phyloP scores from a whole-genome alignment of 1,140 invertebrate genomes.

The Aphaenogaster ashmeadi region DNA sequence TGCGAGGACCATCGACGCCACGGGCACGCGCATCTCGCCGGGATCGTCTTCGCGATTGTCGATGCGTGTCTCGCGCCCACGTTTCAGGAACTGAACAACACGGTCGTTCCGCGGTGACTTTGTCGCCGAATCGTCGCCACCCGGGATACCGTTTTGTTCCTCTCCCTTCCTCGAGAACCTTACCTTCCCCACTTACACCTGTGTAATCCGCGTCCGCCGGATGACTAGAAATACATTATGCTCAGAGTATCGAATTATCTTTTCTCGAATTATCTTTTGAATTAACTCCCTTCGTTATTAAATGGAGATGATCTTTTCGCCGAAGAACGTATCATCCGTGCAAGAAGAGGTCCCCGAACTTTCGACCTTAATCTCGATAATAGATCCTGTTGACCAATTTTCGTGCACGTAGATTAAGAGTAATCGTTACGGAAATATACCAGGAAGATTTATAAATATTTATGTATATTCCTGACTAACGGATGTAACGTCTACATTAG shows the following conservation, averaged over 20 bases:
- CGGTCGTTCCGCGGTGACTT: slow-evolving; percentile 22
- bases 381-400: neutral
- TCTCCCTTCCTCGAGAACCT: slow-evolving; percentile 11
- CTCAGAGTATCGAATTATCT: neutral
- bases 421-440: neutral
- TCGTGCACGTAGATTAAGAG: neutral
- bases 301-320: neutral
- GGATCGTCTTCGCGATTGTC: neutral
- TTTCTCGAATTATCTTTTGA: neutral
- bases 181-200: slow-evolving; percentile 29
- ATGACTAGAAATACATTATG: neutral
- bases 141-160: slow-evolving; percentile 30
- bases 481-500: neutral
- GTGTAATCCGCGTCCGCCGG: neutral
- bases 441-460: neutral
- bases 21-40: slow-evolving; percentile 27
- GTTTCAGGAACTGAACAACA: slow-evolving; percentile 55
- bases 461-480: neutral
- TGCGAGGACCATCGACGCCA: neutral
- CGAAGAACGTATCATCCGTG: neutral
- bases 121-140: neutral
- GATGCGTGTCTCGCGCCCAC: slow-evolving; percentile 1
- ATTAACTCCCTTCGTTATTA: neutral
- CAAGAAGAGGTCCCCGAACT: neutral
- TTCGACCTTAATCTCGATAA: neutral